phyloP scores from a whole-genome alignment of 2,888 invertebrate species.

The Xestoiulus laeticollis region DNA sequence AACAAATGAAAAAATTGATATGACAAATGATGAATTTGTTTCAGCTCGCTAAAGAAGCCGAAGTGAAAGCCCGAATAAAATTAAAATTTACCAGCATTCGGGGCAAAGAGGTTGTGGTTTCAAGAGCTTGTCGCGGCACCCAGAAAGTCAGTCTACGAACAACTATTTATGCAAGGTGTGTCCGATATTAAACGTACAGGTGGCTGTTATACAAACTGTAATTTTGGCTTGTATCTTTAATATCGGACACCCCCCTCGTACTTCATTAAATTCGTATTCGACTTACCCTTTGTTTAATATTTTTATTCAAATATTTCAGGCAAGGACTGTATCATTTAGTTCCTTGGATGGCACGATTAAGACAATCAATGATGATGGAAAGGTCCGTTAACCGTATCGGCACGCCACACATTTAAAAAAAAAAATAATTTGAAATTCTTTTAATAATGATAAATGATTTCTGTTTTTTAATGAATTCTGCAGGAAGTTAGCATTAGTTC shows the following conservation, averaged over 20 bases:
- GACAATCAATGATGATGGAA: slow-evolving; percentile 59
- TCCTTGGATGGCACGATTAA: slow-evolving; percentile 75
- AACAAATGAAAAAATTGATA: too few species aligned
- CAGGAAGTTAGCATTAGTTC: slow-evolving; percentile 55
- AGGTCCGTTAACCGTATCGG: slow-evolving; percentile 54
- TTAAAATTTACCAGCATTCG: slow-evolving; percentile 70
- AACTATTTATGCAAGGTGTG: too few species aligned
- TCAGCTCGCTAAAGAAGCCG: slow-evolving; percentile 70
- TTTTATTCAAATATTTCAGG: slow-evolving; percentile 59
- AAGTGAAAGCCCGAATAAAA: slow-evolving; percentile 66
- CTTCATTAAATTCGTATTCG: too few species aligned
- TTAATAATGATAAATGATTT: too few species aligned
- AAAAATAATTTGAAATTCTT: too few species aligned
- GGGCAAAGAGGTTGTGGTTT: slow-evolving; percentile 73
- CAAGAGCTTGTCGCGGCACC: slow-evolving; percentile 75
- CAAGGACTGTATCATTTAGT: slow-evolving; percentile 69
- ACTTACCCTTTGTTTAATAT: too few species aligned
- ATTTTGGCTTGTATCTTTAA: too few species aligned
- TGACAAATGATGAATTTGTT: slow-evolving; percentile 48
- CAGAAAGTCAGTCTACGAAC: slow-evolving; percentile 62
- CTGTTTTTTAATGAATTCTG: neutral
- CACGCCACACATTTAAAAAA: too few species aligned
- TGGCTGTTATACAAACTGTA: too few species aligned
- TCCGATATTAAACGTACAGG: too few species aligned
- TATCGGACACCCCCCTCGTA: too few species aligned